Evolutionary conservation across 1,140 invertebrate species (phyloP).

Genomic region (Trachelipus rathkii): DNA sequence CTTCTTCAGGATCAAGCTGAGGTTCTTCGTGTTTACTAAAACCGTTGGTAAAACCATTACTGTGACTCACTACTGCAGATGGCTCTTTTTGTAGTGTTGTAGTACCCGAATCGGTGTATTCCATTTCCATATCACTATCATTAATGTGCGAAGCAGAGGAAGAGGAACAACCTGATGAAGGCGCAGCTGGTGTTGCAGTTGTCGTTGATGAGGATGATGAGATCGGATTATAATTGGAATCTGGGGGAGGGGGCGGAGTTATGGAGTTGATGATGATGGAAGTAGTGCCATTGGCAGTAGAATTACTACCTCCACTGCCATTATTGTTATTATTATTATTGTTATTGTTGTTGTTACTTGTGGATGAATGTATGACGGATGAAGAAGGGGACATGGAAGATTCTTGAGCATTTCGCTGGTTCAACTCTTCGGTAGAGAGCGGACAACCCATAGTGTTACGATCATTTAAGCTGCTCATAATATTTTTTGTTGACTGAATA

Average conservation of each 20-base stretch:
- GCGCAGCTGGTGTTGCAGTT: not conserved
- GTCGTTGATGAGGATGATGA: not conserved
- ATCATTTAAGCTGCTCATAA: not conserved
- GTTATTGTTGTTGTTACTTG: too few species aligned
- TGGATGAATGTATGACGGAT: too few species aligned
- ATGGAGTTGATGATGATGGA: not conserved
- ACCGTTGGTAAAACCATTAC: constrained; percentile 17
- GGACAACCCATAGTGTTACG: not conserved
- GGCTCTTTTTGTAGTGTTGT: not conserved
- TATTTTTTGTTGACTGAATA: not conserved
- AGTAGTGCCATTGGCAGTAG: not conserved
- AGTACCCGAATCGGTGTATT: not conserved
- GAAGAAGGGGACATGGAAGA: not conserved
- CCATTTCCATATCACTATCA: not conserved
- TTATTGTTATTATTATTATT: not conserved
- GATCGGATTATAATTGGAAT: not conserved
- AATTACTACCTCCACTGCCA: not conserved
- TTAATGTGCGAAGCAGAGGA: not conserved
- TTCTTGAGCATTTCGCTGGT: constrained; percentile 3
- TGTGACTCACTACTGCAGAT: not conserved
- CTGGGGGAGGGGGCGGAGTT: not conserved
- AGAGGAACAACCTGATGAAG: not conserved
- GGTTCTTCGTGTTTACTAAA: not conserved
- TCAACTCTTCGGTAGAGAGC: not conserved
- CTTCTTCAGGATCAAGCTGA: not conserved